phyloP scores from a whole-genome alignment of 2,113 vertebrate genomes.

The Elephas maximus region DNA sequence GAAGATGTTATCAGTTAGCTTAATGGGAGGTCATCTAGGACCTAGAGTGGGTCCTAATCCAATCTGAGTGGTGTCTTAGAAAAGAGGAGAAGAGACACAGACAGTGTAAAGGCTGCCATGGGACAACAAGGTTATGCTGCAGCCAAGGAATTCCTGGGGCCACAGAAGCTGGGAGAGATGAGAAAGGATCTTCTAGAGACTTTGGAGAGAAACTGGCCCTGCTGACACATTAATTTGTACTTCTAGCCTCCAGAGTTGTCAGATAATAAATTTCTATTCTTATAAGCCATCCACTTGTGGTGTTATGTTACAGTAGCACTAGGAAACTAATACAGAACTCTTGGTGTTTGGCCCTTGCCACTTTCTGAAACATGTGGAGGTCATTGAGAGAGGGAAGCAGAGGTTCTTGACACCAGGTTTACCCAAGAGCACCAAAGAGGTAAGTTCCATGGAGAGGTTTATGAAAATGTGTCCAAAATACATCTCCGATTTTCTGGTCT shows the following conservation, averaged over 20 bases:
- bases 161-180: neutral
- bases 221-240: neutral
- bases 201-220: neutral
- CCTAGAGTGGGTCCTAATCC: neutral
- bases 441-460: neutral
- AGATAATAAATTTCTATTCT: neutral
- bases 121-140: neutral
- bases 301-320: neutral
- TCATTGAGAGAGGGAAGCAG: neutral
- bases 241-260: neutral
- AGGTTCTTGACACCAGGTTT: neutral
- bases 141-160: neutral
- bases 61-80: neutral
- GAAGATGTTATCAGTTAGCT: neutral
- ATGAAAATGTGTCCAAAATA: neutral
- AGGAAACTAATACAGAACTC: neutral
- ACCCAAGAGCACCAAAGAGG: neutral
- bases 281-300: neutral
- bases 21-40: neutral
- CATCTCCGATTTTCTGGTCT: neutral
- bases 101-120: neutral
- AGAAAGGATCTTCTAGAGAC: neutral
- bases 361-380: accelerated
- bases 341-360: neutral
- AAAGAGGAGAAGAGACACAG: neutral